Percentiles rank a stretch among this genome's conserved stretches.
phyloP scores from a whole-genome alignment of 2,113 vertebrate genomes.

The Sterrhoptilus dennistouni region DNA sequence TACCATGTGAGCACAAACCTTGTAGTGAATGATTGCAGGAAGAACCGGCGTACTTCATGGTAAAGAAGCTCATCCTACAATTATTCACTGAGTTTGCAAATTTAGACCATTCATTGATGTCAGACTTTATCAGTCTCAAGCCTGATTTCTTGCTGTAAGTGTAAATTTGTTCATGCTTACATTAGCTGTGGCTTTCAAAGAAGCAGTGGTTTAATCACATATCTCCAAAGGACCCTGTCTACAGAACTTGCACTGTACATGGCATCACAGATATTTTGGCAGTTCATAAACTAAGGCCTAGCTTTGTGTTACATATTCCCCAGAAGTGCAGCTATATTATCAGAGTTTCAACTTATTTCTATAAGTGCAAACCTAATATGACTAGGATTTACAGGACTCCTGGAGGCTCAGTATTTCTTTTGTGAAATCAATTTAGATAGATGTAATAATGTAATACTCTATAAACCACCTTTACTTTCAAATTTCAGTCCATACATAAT shows the following conservation, averaged over 20 bases:
- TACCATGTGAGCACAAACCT: conserved; percentile 22
- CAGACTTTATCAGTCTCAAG: background rate
- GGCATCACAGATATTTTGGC: background rate
- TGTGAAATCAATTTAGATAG: background rate
- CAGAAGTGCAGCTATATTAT: background rate
- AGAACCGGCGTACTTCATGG: background rate
- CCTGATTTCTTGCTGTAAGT: background rate
- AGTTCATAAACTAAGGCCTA: background rate
- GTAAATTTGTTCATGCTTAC: background rate
- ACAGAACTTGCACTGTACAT: background rate
- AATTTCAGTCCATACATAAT: background rate
- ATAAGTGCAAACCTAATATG: background rate
- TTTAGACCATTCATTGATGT: background rate
- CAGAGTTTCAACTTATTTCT: background rate
- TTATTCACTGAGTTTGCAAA: background rate
- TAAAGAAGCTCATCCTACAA: background rate
- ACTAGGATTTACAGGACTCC: background rate
- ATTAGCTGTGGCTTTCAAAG: background rate
- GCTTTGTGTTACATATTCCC: background rate
- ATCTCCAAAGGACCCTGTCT: background rate
- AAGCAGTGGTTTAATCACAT: background rate
- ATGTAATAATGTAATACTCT: background rate
- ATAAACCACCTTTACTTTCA: background rate
- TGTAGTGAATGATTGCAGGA: conserved; percentile 54
- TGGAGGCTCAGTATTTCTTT: background rate